A percentile compares a stretch with the other conserved stretches of the same genome.
phyloP scores from a whole-genome alignment of 2,888 invertebrate genomes.

The Eristalinus aeneus region DNA sequence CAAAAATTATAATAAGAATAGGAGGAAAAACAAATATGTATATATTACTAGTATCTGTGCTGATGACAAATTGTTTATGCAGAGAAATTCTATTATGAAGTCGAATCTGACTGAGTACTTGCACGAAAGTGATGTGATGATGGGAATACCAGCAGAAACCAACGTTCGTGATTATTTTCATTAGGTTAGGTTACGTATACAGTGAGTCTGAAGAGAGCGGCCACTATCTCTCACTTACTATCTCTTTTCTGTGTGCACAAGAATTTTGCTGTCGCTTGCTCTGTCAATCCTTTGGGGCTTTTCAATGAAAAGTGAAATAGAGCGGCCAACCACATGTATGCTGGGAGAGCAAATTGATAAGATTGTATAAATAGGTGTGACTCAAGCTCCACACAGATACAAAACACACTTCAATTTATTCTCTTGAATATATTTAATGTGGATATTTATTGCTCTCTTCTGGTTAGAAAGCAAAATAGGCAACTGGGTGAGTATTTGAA shows the following conservation, averaged over 20 bases:
- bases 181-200: slow-evolving; percentile 63
- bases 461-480: slow-evolving; percentile 11
- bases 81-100: slow-evolving; percentile 69
- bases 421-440: slow-evolving; percentile 15
- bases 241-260: slow-evolving; percentile 25
- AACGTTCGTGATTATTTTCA: slow-evolving; percentile 61
- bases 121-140: slow-evolving; percentile 70
- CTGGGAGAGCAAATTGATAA: slow-evolving; percentile 7
- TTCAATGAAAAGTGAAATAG: slow-evolving; percentile 48
- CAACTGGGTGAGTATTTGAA: slow-evolving; percentile 10
- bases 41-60: slow-evolving; percentile 69
- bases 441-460: slow-evolving; percentile 17
- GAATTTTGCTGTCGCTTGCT: slow-evolving; percentile 14
- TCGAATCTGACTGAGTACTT: slow-evolving; percentile 70
- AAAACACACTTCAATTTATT: slow-evolving; percentile 19
- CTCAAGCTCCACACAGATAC: slow-evolving; percentile 47
- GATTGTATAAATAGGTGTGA: slow-evolving; percentile 37
- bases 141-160: slow-evolving; percentile 66
- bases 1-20: slow-evolving; percentile 46
- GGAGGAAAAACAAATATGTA: slow-evolving; percentile 57
- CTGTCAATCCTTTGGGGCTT: slow-evolving; percentile 27
- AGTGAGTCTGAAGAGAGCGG: slow-evolving; percentile 43
- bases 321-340: slow-evolving; percentile 40
- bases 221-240: slow-evolving; percentile 20
- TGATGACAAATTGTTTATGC: slow-evolving; percentile 67